Evolutionary conservation across 2,797 vertebrate species (phyloP).

Genomic region (Alfaro cultratus): DNA sequence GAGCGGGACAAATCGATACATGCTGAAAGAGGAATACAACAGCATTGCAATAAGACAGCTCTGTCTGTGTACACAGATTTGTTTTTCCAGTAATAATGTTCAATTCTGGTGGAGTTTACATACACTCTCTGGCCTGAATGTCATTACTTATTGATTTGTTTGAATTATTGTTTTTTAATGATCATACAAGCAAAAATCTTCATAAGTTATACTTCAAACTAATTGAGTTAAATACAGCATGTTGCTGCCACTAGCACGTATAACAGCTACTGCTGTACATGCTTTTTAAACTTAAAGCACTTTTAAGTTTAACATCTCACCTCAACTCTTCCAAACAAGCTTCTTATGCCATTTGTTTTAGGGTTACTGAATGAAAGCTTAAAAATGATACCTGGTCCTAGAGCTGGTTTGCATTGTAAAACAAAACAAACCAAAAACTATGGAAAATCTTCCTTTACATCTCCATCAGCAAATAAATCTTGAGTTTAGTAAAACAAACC

Average conservation of each 20-base stretch:
- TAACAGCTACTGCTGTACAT: not conserved
- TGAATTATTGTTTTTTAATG: not conserved
- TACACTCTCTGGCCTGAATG: not conserved
- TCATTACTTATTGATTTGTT: not conserved
- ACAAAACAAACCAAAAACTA: constrained; percentile 14
- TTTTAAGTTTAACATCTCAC: not conserved
- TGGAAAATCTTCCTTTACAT: constrained; percentile 71
- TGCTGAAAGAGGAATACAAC: constrained; percentile 55
- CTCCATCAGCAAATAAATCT: constrained; percentile 64
- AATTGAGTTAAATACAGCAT: not conserved
- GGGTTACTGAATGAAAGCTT: constrained; percentile 1
- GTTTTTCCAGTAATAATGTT: constrained; percentile 29
- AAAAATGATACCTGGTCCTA: constrained; percentile 19
- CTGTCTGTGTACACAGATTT: constrained; percentile 2
- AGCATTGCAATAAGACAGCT: constrained; percentile 32
- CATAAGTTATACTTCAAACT: not conserved
- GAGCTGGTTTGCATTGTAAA: constrained; percentile 47
- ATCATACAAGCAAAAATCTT: not conserved
- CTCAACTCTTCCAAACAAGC: not conserved
- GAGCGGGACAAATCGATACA: constrained; percentile 76
- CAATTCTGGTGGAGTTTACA: not conserved
- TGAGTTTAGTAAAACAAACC: constrained; percentile 67
- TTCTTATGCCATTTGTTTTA: not conserved
- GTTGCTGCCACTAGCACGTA: not conserved
- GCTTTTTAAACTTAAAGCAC: not conserved